phyloP scores from a whole-genome alignment of 1,140 invertebrate species.

The Hypsibius dujardini region DNA sequence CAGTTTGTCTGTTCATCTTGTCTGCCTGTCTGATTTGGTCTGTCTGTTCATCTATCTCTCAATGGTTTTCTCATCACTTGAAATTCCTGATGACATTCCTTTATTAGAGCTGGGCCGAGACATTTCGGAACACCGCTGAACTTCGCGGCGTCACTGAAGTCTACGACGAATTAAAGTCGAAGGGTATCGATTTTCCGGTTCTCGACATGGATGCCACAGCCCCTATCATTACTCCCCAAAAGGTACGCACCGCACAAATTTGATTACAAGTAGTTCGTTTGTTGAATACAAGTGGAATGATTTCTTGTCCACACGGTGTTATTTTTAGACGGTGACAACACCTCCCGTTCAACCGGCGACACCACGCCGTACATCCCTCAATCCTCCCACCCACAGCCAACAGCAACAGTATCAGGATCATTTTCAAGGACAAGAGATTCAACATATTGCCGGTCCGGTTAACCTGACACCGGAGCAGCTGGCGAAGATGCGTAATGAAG shows the following conservation, averaged over 20 bases:
- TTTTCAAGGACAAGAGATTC: not conserved
- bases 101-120: constrained; percentile 75
- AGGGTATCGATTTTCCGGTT: constrained; percentile 94
- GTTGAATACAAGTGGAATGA: too few relatives aligned
- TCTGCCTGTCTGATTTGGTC: too few relatives aligned
- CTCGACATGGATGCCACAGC: constrained; percentile 83
- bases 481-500: constrained; percentile 67
- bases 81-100: not conserved
- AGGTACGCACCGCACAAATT: constrained; percentile 42
- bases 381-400: not conserved
- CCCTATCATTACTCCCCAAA: constrained; percentile 85
- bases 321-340: not conserved
- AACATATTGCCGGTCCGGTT: constrained; percentile 25
- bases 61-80: too few relatives aligned
- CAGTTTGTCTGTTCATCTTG: too few relatives aligned
- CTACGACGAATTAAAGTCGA: constrained; percentile 77
- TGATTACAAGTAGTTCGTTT: too few relatives aligned
- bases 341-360: not conserved
- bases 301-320: not conserved
- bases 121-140: constrained; percentile 73
- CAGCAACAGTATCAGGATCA: not conserved
- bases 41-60: too few relatives aligned
- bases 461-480: constrained; percentile 57
- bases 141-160: constrained; percentile 75
- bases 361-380: not conserved